Evolutionary conservation across 2,888 invertebrate species (phyloP), one percentile per base, ranked within the genome.

Genomic region (Ophioninae sp.): DNA sequence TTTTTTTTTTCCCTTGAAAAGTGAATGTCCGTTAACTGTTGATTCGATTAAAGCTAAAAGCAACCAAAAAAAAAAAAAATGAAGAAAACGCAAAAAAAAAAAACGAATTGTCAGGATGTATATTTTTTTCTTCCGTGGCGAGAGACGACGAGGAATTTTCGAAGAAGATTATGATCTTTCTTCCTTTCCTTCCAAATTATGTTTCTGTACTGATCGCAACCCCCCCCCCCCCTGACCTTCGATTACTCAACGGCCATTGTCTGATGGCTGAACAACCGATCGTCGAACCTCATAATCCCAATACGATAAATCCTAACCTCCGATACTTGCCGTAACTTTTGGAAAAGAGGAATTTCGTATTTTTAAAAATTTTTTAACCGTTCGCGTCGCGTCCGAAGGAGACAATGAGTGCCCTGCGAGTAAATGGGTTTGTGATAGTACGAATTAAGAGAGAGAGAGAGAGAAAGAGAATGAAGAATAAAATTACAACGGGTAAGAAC

Each of bases 1-100:
- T 80, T 87, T 76, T 86, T 82, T 74, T 85, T 86, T 87, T 82
- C 81, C 85, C 76, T 84, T 77, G 79, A 85, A 82, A 82, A 85
- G 88, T 89, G 90, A 89, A 89, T 90, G 90, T 90, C 88, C 87
- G 89, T 90, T 90, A 85, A 87, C 87, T 89, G 88, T 90, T 90
- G 89, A 86, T 90, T 89, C 87, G 89, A 91, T 91, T 68, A 79
- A 75, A 84, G 50, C 50, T 68, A 37, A 41, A 65, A 57, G 50
- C 20, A 89, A 89, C 90, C 50, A 61, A 64, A 82, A 77, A 61
- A 68, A 64, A 75, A 20, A 13, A 73, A 39, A 68, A 64, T 17
- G 68, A 67, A 50, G 17, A 50, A 6, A 50, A 50, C 8, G 5
- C 59, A 17, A 23, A 57, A 56, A 76, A 76, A 37, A 57, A 41